Percentiles rank a stretch among this genome's conserved stretches.
Evolutionary conservation across 2,797 vertebrate species (phyloP).

Genomic region (Siniperca undulata): DNA sequence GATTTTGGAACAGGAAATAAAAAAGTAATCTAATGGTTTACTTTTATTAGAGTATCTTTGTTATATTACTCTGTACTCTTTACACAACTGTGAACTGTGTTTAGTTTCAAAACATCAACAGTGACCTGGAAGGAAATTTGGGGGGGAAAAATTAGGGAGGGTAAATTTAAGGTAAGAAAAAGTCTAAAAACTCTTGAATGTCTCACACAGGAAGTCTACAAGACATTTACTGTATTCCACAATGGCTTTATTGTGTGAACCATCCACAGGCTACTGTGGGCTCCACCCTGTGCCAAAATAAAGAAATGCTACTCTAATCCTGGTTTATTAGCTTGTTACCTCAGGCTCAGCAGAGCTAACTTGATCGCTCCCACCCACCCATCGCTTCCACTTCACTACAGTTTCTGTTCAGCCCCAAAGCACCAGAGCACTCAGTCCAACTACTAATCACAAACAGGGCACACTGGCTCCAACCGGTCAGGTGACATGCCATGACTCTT

Average conservation of each 20-base stretch:
- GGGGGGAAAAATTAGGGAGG: neutral
- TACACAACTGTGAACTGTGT: conserved; percentile 21
- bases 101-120: conserved; percentile 31
- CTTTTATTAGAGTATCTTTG: neutral
- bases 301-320: conserved; percentile 30
- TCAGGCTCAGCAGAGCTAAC: conserved; percentile 16
- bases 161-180: conserved; percentile 6
- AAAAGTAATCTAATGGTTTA: neutral
- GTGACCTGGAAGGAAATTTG: conserved; percentile 25
- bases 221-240: conserved; percentile 3
- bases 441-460: neutral
- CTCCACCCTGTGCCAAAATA: conserved; percentile 22
- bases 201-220: neutral
- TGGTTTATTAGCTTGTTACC: conserved; percentile 23
- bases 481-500: neutral
- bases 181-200: conserved; percentile 3
- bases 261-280: neutral
- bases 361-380: neutral
- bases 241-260: conserved; percentile 21
- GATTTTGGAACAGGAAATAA: conserved; percentile 10
- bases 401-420: neutral
- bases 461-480: neutral
- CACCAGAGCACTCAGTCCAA: neutral
- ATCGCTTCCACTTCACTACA: neutral
- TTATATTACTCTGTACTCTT: neutral